These are phyloP conservation scores for Eulemur rufifrons DNA, from an alignment of 2,113 vertebrate genomes.

Conservation along the genomic window DNA sequence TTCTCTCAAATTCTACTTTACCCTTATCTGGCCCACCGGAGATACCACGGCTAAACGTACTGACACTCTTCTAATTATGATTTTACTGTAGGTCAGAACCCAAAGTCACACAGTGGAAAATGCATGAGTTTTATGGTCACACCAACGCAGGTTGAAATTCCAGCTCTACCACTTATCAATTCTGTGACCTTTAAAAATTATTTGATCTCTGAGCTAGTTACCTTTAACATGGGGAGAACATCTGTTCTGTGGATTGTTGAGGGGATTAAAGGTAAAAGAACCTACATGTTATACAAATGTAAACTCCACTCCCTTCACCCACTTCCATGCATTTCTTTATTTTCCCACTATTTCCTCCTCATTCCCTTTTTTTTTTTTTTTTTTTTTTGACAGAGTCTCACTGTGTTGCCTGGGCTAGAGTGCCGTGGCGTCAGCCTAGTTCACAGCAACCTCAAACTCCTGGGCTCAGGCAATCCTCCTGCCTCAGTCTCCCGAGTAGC, in stretches of 20 bases:
- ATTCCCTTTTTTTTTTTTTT: no score
- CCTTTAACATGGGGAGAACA: not conserved
- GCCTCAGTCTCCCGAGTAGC: no score
- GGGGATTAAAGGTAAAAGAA: not conserved
- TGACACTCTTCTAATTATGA: not conserved
- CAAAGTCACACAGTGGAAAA: not conserved
- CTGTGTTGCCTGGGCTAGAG: no score
- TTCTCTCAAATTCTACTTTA: not conserved
- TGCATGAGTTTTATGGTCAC: not conserved
- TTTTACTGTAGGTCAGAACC: not conserved
- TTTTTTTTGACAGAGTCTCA: no score
- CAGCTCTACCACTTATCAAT: not conserved
- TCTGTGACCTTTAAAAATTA: not conserved
- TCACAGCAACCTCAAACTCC: no score
- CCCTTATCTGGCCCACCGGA: not conserved
- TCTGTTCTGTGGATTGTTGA: not conserved
- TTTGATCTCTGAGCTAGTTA: not conserved
- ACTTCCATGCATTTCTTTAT: not conserved
- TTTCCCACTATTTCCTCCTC: not conserved
- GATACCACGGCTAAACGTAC: not conserved
- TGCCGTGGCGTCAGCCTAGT: no score
- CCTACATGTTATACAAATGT: accelerated
- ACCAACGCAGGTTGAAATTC: not conserved
- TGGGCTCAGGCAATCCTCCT: no score
- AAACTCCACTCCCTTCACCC: not conserved